phyloP scores from a whole-genome alignment of 2,888 invertebrate genomes.

The Auanema sp. region DNA sequence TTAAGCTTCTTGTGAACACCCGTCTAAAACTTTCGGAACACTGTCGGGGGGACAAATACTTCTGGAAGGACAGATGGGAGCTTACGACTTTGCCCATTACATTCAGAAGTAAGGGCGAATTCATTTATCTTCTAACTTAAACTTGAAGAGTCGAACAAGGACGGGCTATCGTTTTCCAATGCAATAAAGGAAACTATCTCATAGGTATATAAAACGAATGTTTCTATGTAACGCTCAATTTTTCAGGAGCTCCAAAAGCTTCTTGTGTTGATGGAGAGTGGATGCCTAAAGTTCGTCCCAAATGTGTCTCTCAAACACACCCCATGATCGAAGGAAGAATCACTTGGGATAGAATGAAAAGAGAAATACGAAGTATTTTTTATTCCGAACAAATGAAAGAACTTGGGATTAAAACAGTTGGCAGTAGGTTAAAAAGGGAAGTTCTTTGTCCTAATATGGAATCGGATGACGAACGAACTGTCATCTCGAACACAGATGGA shows the following conservation, averaged over 20 bases:
- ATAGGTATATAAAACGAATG: constrained; percentile 61
- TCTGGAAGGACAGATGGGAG: constrained; percentile 66
- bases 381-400: not conserved
- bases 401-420: not conserved
- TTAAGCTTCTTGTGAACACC: constrained; percentile 63
- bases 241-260: constrained; percentile 63
- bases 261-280: constrained; percentile 63
- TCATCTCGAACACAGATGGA: constrained; percentile 22
- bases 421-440: too few relatives aligned
- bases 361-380: constrained; percentile 14
- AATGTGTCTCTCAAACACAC: constrained; percentile 62
- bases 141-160: constrained; percentile 56
- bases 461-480: constrained; percentile 14
- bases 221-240: too few relatives aligned
- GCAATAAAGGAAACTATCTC: constrained; percentile 63
- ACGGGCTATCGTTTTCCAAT: constrained; percentile 62
- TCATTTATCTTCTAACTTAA: not conserved
- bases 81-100: constrained; percentile 67
- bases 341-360: constrained; percentile 53
- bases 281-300: constrained; percentile 58
- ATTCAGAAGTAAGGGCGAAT: constrained; percentile 52
- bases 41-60: constrained; percentile 65
- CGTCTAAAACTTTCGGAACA: constrained; percentile 55
- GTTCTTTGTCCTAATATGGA: constrained; percentile 1
- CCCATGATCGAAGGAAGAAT: constrained; percentile 62